Evolutionary conservation across 2,797 vertebrate genomes (phyloP).

Genomic region (Salmo trutta): DNA sequence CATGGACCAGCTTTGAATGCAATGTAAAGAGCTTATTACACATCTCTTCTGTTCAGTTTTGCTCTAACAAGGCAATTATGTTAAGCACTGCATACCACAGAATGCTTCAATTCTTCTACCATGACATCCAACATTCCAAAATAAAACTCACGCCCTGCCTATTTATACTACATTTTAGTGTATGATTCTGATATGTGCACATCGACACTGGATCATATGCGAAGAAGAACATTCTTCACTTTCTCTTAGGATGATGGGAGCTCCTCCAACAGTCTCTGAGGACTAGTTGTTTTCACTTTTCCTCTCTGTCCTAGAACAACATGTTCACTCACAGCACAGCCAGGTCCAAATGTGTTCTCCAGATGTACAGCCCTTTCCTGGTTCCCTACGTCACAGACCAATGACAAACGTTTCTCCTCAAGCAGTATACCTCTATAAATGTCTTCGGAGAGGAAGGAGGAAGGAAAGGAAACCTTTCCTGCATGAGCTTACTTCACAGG

Average conservation of each 20-base stretch:
- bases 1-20: not conserved
- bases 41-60: too few relatives aligned
- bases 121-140: not conserved
- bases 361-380: not conserved
- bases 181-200: not conserved
- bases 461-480: not conserved
- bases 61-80: too few relatives aligned
- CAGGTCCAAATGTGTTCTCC: not conserved
- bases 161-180: not conserved
- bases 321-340: not conserved
- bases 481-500: not conserved
- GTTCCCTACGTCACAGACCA: not conserved
- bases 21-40: too few relatives aligned
- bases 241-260: not conserved
- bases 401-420: constrained; percentile 3
- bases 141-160: not conserved
- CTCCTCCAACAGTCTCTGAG: not conserved
- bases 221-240: not conserved
- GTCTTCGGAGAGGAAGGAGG: constrained; percentile 2
- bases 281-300: not conserved
- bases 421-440: not conserved
- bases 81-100: not conserved
- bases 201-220: not conserved
- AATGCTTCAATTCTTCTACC: too few relatives aligned
- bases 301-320: not conserved